Evolutionary conservation across 2,113 vertebrate species (phyloP).

Genomic region (Condylura cristata): DNA sequence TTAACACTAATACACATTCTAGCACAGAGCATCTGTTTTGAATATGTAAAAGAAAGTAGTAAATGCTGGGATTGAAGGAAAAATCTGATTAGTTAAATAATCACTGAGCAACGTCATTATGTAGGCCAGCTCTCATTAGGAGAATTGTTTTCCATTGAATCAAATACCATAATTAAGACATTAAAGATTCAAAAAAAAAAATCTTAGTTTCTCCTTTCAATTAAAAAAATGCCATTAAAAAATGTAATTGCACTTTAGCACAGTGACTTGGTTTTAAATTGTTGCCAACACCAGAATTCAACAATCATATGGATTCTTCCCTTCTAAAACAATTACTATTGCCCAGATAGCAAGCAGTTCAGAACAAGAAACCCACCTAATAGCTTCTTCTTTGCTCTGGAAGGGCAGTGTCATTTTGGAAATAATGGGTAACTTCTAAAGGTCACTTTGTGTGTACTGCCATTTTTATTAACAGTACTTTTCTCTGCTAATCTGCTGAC

Average conservation of each 20-base stretch:
- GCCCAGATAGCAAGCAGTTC: not conserved
- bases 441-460: not conserved
- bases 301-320: conserved; percentile 27
- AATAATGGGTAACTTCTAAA: not conserved
- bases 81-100: conserved; percentile 69
- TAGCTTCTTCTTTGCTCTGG: not conserved
- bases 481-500: conserved; percentile 5
- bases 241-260: conserved; percentile 45
- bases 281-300: conserved; percentile 35
- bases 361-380: not conserved
- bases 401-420: not conserved
- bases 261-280: conserved; percentile 35
- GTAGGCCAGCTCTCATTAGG: conserved; percentile 52
- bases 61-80: conserved; percentile 47
- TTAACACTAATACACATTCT: conserved; percentile 70
- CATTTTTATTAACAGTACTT: conserved; percentile 40
- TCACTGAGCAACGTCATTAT: conserved; percentile 54
- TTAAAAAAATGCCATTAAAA: conserved; percentile 41
- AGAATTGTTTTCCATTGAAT: conserved; percentile 60
- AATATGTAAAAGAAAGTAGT: conserved; percentile 62
- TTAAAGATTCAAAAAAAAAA: conserved; percentile 47
- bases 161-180: conserved; percentile 71
- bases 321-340: not conserved
- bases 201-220: conserved; percentile 38
- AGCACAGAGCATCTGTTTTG: conserved; percentile 51